phyloP scores from a whole-genome alignment of 2,888 invertebrate genomes.

The Dryadula phaetusa region DNA sequence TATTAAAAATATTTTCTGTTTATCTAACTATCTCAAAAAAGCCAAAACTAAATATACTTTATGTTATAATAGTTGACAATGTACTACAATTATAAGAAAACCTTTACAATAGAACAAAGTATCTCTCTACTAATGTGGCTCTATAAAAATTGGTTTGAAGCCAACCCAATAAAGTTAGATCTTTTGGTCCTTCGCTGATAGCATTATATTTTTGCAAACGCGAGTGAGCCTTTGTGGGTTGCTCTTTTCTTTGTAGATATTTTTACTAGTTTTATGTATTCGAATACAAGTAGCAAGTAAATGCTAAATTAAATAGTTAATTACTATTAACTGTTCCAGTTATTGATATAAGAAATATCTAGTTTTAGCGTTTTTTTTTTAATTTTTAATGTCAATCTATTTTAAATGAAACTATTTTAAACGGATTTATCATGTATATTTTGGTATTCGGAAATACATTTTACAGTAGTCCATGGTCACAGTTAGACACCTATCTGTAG shows the following conservation, averaged over 20 bases:
- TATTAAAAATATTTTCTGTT: too few relatives aligned
- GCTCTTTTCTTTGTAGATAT: slow-evolving; percentile 26
- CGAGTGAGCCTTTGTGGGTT: slow-evolving; percentile 31
- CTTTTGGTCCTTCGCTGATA: slow-evolving; percentile 33
- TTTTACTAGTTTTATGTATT: neutral
- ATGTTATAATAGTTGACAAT: neutral
- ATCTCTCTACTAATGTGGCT: slow-evolving; percentile 14
- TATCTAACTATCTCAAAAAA: too few relatives aligned
- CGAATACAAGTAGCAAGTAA: neutral
- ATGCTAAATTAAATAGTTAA: neutral
- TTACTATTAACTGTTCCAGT: too few relatives aligned
- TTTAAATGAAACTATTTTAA: too few relatives aligned
- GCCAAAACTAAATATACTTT: too few relatives aligned
- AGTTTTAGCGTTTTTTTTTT: too few relatives aligned
- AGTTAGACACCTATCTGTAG: too few relatives aligned
- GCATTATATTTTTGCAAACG: slow-evolving; percentile 37
- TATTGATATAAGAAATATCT: too few relatives aligned
- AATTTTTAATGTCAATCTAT: too few relatives aligned
- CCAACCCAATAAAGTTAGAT: slow-evolving; percentile 27
- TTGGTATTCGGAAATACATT: too few relatives aligned
- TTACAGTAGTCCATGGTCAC: too few relatives aligned
- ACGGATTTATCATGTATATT: too few relatives aligned
- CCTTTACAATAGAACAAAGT: neutral
- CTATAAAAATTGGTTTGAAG: slow-evolving; percentile 20
- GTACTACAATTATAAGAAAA: slow-evolving; percentile 14